Evolutionary conservation across 2,797 vertebrate species (phyloP).

Genomic region (Notolepis coatsorum): DNA sequence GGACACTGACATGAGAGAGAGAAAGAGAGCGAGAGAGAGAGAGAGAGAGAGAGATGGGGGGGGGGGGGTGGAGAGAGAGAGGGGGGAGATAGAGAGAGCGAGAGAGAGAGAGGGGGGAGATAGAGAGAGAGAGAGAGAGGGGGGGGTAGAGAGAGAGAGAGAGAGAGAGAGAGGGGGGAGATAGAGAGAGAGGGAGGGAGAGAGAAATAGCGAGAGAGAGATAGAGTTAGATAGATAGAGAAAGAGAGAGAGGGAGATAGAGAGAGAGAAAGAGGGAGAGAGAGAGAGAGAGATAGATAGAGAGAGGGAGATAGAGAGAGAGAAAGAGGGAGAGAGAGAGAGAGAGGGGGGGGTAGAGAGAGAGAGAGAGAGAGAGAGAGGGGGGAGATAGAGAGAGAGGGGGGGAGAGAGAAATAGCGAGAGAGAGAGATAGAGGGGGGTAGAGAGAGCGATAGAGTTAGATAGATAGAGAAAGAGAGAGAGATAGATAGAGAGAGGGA

Average conservation of each 20-base stretch:
- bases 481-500: too few species aligned
- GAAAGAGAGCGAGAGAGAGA: slow-evolving; percentile 13
- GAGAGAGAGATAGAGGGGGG: slow-evolving; percentile 28
- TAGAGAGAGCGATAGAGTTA: slow-evolving; percentile 3
- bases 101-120: slow-evolving; percentile 2
- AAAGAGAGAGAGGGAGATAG: slow-evolving; percentile 9
- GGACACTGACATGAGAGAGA: slow-evolving; percentile 42
- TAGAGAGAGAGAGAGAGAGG: slow-evolving; percentile 23
- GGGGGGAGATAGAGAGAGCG: neutral
- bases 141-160: slow-evolving; percentile 2
- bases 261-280: slow-evolving; percentile 17
- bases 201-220: too few species aligned
- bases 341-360: neutral
- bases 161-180: slow-evolving; percentile 5
- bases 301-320: slow-evolving; percentile 21
- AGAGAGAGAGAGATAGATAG: too few species aligned
- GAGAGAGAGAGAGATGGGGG: too few species aligned
- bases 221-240: too few species aligned
- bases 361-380: slow-evolving; percentile 9
- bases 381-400: neutral
- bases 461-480: slow-evolving; percentile 19
- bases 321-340: slow-evolving; percentile 21
- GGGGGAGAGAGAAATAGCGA: neutral
- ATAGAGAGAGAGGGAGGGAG: too few species aligned
- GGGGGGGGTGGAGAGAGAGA: slow-evolving; percentile 10